Percentiles rank a stretch among this genome's conserved stretches.
phyloP scores from a whole-genome alignment of 2,888 invertebrate species.

The Ennomos fuscantarius region DNA sequence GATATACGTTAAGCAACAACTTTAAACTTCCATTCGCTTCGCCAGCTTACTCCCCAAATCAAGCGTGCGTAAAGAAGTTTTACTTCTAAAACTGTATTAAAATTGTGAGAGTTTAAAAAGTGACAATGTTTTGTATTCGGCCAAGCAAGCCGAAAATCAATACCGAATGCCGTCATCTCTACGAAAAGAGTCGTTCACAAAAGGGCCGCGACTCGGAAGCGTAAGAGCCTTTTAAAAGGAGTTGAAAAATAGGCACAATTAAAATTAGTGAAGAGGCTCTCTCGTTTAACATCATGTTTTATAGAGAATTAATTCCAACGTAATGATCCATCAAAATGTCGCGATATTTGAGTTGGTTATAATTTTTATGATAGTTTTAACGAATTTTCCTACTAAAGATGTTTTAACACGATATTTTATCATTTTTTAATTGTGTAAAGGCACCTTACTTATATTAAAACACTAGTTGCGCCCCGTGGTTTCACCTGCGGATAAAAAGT shows the following conservation, averaged over 20 bases:
- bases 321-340: not conserved
- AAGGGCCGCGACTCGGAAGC: slow-evolving; percentile 29
- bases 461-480: too few species aligned
- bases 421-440: too few species aligned
- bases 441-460: too few species aligned
- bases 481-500: too few species aligned
- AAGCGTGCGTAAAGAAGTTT: too few species aligned
- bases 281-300: slow-evolving; percentile 30
- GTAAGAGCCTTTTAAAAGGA: slow-evolving; percentile 24
- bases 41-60: too few species aligned
- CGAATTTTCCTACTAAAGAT: too few species aligned
- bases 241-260: slow-evolving; percentile 40
- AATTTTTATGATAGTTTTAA: not conserved
- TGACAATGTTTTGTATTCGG: not conserved
- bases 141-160: slow-evolving; percentile 1
- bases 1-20: too few species aligned
- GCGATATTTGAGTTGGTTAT: slow-evolving; percentile 18
- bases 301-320: slow-evolving; percentile 11
- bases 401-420: too few species aligned
- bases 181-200: slow-evolving; percentile 32
- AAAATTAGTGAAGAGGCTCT: slow-evolving; percentile 29
- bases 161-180: slow-evolving; percentile 3
- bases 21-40: too few species aligned
- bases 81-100: too few species aligned
- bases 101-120: too few species aligned